A percentile compares a stretch with the other conserved stretches of the same genome.
Evolutionary conservation across 2,797 vertebrate species (phyloP).

Genomic region (Cynopterus sphinx): DNA sequence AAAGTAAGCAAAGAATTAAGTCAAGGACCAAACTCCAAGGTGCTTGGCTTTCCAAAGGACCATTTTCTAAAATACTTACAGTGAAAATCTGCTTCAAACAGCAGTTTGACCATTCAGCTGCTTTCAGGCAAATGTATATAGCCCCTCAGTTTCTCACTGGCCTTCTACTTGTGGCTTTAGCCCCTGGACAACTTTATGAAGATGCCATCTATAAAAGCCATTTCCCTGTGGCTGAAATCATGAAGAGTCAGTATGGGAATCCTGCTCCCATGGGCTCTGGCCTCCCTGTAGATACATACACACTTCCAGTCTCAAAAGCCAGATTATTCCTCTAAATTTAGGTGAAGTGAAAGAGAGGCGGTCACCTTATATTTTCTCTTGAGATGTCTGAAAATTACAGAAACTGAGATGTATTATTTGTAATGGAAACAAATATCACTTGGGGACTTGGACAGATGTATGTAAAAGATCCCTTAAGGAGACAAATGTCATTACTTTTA

Average conservation of each 20-base stretch:
- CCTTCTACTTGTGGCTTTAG: not conserved
- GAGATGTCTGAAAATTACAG: not conserved
- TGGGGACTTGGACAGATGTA: not conserved
- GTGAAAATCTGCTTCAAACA: not conserved
- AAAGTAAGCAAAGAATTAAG: not conserved
- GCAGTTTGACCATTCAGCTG: not conserved
- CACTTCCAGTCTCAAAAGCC: not conserved
- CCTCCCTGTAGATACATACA: not conserved
- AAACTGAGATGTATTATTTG: not conserved
- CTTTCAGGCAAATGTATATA: not conserved
- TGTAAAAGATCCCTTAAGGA: not conserved
- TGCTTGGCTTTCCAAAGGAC: not conserved
- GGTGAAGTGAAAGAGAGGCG: not conserved
- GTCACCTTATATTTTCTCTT: not conserved
- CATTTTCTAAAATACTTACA: conserved; percentile 17
- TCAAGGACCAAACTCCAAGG: not conserved
- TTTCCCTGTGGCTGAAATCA: not conserved
- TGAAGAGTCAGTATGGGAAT: not conserved
- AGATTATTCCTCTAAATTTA: not conserved
- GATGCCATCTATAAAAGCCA: not conserved
- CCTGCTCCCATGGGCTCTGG: not conserved
- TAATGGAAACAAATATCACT: not conserved
- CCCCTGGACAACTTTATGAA: not conserved
- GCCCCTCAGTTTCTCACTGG: not conserved
- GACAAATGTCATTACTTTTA: not conserved